Conservation (phyloP, 2,113 vertebrate genomes). For the Gavia stellata region DNA sequence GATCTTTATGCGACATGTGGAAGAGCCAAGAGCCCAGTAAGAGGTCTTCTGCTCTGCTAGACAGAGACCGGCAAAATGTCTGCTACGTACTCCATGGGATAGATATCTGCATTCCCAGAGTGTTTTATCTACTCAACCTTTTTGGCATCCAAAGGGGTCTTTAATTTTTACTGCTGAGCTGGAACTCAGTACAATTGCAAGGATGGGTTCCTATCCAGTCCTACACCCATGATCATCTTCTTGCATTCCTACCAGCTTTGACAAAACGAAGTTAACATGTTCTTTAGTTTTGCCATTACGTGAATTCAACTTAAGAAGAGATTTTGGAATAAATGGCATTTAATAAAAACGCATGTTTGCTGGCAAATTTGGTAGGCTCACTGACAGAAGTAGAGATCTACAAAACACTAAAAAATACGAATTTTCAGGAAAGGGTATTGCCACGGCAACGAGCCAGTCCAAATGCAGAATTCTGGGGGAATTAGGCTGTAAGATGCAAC, state of each 20-base stretch:
- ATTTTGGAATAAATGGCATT: not conserved
- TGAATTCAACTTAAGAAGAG: not conserved
- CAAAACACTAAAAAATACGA: not conserved
- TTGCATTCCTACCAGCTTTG: not conserved
- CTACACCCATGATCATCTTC: not conserved
- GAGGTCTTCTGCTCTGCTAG: not conserved
- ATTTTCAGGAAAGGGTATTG: not conserved
- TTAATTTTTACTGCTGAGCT: not conserved
- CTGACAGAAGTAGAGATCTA: not conserved
- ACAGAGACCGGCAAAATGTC: not conserved
- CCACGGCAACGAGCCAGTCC: not conserved
- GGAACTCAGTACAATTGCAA: not conserved
- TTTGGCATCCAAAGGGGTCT: not conserved
- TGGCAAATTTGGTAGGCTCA: not conserved
- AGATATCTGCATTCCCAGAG: not conserved
- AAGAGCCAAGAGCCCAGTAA: not conserved
- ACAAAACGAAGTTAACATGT: not conserved
- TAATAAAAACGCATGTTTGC: not conserved
- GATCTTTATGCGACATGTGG: not conserved
- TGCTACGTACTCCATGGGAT: not conserved
- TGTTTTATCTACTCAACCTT: not conserved
- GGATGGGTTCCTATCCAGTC: not conserved
- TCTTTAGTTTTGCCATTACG: not conserved
- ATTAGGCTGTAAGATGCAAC: not conserved
- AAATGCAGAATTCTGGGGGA: not conserved